Evolutionary conservation across 2,113 vertebrate genomes (phyloP), one percentile per base, ranked within the genome.

Genomic region (Psittacus erithacus): DNA sequence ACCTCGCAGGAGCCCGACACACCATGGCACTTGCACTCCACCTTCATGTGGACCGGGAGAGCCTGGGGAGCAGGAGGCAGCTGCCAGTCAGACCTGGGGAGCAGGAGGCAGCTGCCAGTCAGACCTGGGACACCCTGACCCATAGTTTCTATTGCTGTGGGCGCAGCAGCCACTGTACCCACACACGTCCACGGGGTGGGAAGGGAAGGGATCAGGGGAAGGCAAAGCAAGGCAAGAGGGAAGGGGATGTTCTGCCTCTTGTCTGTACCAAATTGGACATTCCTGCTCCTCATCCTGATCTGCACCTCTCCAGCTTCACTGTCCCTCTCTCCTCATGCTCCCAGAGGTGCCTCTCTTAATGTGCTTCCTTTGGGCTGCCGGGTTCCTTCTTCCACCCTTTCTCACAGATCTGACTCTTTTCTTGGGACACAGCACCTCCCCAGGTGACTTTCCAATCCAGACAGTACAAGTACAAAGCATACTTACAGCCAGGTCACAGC

Each of bases 41-140:
- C 95, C 93, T 98, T 98, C 98, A 97, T 98, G 97, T 98, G 98
- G 80, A 98, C 97, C 62, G 98, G 97, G 69, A 98, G 98, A 43
- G 98, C 98, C 98, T 98, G 86, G 31, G 64, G 62, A 77, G 38
- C 3, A 1, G 69, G 49, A 57, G 46, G 18, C 27, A 65, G 69
- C 50, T 65, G 64, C 39, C 39, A 76, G 57, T 18, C 31, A 8
- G 59, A 39, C 98, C 98, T 98, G 86, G 31, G 64, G 62, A 77
- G 38, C 3, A 1, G 69, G 49, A 57, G 46, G 18, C 27, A 65
- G 69, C 50, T 65, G 64, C 39, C 39, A 76, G 57, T 18, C 31
- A 8, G 59, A 39, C 8, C 33, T 4, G 18, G 60, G 19, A 69
- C 49, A 64, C 10, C 19, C 14, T 68, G 33, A 35, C n/a, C 14